Evolutionary conservation across 2,888 invertebrate genomes (phyloP).

Genomic region (Cheiracanthium punctorium): DNA sequence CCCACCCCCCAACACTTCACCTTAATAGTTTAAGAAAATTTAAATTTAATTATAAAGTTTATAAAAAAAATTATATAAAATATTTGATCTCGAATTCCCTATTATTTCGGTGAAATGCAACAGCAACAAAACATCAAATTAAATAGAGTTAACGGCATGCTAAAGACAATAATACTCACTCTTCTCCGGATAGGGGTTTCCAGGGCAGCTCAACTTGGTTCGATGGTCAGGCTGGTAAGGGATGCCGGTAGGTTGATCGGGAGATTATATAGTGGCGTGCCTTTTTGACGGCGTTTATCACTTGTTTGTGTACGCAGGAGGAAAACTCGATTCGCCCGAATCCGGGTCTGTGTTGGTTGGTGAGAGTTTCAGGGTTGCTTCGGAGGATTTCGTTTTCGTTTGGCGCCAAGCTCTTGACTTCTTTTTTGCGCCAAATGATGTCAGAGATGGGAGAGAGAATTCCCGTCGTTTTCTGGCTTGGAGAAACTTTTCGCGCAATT

Average conservation of each 20-base stretch:
- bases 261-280: background rate
- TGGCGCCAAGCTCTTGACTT: background rate
- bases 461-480: too few relatives aligned
- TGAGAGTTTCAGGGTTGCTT: background rate
- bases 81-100: too few relatives aligned
- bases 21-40: too few relatives aligned
- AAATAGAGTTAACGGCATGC: too few relatives aligned
- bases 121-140: too few relatives aligned
- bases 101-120: too few relatives aligned
- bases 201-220: background rate
- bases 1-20: too few relatives aligned
- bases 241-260: background rate
- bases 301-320: background rate
- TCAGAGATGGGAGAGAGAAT: too few relatives aligned
- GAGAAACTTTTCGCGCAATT: too few relatives aligned
- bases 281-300: background rate
- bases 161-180: too few relatives aligned
- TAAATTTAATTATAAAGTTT: too few relatives aligned
- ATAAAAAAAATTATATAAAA: too few relatives aligned
- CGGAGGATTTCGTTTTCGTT: background rate
- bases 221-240: background rate
- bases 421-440: background rate
- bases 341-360: slow-evolving; percentile 28
- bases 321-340: slow-evolving; percentile 18
- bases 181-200: background rate